Base-by-base conservation (phyloP, 2,888 invertebrate genomes). In the Xestia ashworthii region DNA sequence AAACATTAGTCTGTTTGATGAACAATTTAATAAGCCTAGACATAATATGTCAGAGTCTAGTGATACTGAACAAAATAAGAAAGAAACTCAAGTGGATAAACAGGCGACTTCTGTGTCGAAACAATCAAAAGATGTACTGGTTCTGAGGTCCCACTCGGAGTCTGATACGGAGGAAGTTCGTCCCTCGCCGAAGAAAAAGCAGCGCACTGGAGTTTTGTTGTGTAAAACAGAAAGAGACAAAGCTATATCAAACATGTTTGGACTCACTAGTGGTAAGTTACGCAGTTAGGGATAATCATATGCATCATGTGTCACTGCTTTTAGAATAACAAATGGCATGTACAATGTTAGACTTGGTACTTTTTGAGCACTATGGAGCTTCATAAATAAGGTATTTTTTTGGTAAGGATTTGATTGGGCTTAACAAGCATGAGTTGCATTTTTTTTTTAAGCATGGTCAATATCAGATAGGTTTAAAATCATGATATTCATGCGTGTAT, bases 231-330 rank as follows among this genome's bases (percentile, higher is more conserved):
- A 93, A 76, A 93, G 91, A 76, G 91, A 93, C 60, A 93, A 89
- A 81, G 92, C 91, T 66, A 89, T 96, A 86, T 91, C 93, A 66
- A 93, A 93, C 90, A 85, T 95, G 64, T 95, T 96, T 91, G 96
- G 96, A 93, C 94, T 94, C 88, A 81, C 93, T 50, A 93, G 92
- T 89, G 95, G 96, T 96, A 93, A 96, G 96, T 96, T 84, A 67
- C 16, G 60, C 72, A 53, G 72, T 77, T 67, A 75, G 80, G 81
- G 58, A 68, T 9, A 25, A 6, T 6, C 25, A 48, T 50, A 68
- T 67, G 74, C 74, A 72, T 84, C 80, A 73, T 71, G 53, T 79
- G 46, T 60, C 60, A 64, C 14, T 55, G 86, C 86, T 82, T 82
- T 50, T 83, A 75, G 41, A 50, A 25, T 71, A 65, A 75, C 65